These are phyloP conservation scores for Myoxocephalus aenaeus DNA, from an alignment of 2,797 vertebrate genomes.

Conservation along the genomic window DNA sequence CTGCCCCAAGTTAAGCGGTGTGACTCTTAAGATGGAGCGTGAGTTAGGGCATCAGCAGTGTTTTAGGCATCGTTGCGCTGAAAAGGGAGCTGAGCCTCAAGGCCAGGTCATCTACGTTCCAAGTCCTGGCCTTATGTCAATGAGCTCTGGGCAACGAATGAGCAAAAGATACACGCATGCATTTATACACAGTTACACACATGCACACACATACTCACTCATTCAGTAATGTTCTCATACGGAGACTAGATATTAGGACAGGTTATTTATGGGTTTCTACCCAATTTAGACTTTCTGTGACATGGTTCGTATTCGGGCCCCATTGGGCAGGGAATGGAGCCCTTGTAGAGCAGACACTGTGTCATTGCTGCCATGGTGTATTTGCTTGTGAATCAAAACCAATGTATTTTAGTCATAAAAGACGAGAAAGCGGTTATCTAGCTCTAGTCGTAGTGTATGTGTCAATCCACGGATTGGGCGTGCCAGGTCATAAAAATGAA, in stretches of 20 bases:
- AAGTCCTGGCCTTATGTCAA: background rate
- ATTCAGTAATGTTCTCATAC: background rate
- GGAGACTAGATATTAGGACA: constrained; percentile 6
- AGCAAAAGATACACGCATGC: background rate
- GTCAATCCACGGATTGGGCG: background rate
- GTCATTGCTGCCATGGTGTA: background rate
- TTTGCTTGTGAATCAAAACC: constrained; percentile 6
- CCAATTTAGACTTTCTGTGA: constrained; percentile 18
- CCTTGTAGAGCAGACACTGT: constrained; percentile 4
- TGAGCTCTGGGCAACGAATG: background rate
- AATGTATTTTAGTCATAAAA: background rate
- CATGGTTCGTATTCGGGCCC: constrained; percentile 1
- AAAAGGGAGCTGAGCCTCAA: background rate
- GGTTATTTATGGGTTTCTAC: constrained; percentile 32
- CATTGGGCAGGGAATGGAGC: background rate
- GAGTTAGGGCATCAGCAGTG: background rate
- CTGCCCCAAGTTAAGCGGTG: background rate
- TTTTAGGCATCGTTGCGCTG: background rate
- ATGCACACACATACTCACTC: too few species aligned
- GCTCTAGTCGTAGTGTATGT: background rate
- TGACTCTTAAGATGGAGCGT: background rate
- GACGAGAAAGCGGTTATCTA: background rate
- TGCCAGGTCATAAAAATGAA: background rate
- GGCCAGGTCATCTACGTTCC: background rate
- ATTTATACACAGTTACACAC: background rate